Evolutionary conservation across 2,888 invertebrate genomes (phyloP).

Genomic region (Chrysodeixis includens): DNA sequence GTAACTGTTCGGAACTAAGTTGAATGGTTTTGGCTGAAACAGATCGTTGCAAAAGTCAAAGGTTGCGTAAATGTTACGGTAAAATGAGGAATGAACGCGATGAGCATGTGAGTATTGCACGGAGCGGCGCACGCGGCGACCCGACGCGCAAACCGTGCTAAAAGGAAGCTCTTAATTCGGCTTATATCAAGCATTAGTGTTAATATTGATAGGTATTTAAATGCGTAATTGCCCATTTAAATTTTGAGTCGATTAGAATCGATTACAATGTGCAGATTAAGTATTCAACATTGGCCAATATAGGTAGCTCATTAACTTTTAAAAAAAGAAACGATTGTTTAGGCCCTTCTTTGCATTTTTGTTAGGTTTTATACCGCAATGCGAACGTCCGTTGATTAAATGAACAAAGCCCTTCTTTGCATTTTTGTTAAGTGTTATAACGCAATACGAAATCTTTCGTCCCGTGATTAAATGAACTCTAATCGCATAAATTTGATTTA

Average conservation of each 20-base stretch:
- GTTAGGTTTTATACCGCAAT: not conserved
- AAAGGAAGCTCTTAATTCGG: slow-evolving; percentile 6
- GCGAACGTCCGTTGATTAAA: not conserved
- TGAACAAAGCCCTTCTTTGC: not conserved
- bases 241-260: not conserved
- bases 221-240: slow-evolving; percentile 1
- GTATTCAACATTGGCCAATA: not conserved
- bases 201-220: slow-evolving; percentile 6
- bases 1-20: slow-evolving; percentile 55
- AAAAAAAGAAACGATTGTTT: not conserved
- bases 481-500: slow-evolving; percentile 41
- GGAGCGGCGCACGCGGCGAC: slow-evolving; percentile 36
- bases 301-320: not conserved
- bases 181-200: not conserved
- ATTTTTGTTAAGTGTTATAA: not conserved
- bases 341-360: not conserved
- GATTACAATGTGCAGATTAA: not conserved
- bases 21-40: slow-evolving; percentile 51
- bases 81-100: slow-evolving; percentile 67
- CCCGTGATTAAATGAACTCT: slow-evolving; percentile 10
- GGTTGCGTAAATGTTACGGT: slow-evolving; percentile 65
- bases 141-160: slow-evolving; percentile 13
- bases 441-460: not conserved
- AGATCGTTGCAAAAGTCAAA: slow-evolving; percentile 60
- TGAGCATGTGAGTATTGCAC: slow-evolving; percentile 60